These are phyloP conservation scores for Junco hyemalis DNA, from an alignment of 2,113 vertebrate genomes.

Conservation along the genomic window DNA sequence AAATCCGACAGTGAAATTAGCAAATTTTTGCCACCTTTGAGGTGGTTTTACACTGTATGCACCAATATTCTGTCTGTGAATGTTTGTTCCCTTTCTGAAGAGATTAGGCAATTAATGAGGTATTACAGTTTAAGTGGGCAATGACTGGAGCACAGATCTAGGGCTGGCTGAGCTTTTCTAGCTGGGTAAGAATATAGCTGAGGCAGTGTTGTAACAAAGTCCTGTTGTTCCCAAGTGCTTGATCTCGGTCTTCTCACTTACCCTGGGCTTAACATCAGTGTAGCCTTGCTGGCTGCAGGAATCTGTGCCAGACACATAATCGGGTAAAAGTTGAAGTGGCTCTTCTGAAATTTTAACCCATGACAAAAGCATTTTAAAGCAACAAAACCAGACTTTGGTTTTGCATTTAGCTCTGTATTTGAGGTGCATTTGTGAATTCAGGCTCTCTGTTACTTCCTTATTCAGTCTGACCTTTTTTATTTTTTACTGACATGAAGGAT, in stretches of 20 bases:
- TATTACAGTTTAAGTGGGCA: accelerated
- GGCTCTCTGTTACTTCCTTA: neutral
- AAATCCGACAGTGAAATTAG: neutral
- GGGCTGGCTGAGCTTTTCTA: neutral
- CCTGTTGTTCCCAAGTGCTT: neutral
- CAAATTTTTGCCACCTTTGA: neutral
- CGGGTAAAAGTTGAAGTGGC: neutral
- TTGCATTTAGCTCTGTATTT: neutral
- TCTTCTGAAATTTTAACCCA: neutral
- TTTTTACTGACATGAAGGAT: neutral
- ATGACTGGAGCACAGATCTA: neutral
- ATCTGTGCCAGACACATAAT: neutral
- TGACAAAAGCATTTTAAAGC: neutral
- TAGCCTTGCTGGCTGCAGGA: neutral
- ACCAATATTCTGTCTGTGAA: neutral
- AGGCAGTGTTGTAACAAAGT: neutral
- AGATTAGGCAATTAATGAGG: neutral
- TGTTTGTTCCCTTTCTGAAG: neutral
- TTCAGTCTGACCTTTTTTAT: neutral
- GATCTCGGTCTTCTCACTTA: neutral
- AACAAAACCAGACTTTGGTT: accelerated
- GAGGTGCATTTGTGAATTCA: neutral
- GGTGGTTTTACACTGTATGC: neutral
- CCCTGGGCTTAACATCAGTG: neutral
- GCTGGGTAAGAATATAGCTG: neutral